Evolutionary conservation across 2,797 vertebrate genomes (phyloP), one percentile per base, ranked within the genome.

Genomic region (Paratrypauchen microcephalus): DNA sequence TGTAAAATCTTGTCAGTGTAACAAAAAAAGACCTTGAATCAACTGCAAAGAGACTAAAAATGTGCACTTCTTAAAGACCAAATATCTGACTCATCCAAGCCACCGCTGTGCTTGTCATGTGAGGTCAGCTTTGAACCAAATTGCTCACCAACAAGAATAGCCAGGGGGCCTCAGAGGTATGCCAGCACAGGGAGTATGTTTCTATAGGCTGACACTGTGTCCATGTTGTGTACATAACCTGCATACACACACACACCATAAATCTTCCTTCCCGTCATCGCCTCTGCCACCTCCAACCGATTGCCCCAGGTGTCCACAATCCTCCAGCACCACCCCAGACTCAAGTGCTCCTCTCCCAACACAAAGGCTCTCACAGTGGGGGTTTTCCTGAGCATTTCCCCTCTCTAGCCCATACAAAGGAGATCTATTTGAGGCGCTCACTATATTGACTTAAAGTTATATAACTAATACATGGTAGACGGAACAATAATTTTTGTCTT

Each of bases 361-460:
- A 87, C 76, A 84, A 85, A 90, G 76, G 60, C 70, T 71, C 59
- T 76, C 69, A 57, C 81, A 70, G 77, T 39, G 70, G 80, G 79
- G 78, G 83, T 77, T 59, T 84, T 83, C 86, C 78, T 67, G 58
- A n/a, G 61, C 66, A 32, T 81, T 79, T 75, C 72, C 80, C 75
- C 72, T 62, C 70, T 62, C 81, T 78, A 36, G 16, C 73, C 79
- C 83, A 82, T 83, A 92, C 85, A 90, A 91, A 88, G 81, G 81
- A 78, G 86, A 92, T 89, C 82, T 77, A 89, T 91, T 92, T 88
- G 91, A 89, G 36, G 73, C 56, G 19, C 86, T 87, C 86, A 0
- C 7, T 36, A 36, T 9, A 36, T 9, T 36, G 32, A 36, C 32
- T 36, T 36, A 36, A 9, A 9, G 6, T 36, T 36, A 36, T 7